Evolutionary conservation across 23 tunicate species (phyloP).

Genomic region (Styela clava): DNA sequence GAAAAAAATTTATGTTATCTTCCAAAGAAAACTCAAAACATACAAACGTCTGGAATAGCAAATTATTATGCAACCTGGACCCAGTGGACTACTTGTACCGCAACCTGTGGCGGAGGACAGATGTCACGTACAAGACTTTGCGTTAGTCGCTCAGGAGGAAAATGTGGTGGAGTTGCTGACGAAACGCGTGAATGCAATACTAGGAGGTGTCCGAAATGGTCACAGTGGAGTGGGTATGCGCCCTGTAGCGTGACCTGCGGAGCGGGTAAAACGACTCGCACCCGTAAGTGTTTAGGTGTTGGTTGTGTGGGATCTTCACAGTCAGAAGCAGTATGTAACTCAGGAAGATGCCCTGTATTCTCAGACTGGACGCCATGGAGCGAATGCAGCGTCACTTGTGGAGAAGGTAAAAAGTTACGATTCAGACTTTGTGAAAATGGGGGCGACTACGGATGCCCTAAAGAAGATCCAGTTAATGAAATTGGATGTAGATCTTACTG

Average conservation of each 20-base stretch:
- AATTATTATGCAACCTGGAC: slow-evolving; percentile 12
- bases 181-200: slow-evolving; percentile 13
- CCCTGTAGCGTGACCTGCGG: slow-evolving; percentile 22
- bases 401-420: slow-evolving; percentile 51
- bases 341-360: slow-evolving; percentile 51
- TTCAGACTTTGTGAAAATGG: slow-evolving; percentile 46
- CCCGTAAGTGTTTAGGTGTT: slow-evolving; percentile 1
- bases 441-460: slow-evolving; percentile 16
- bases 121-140: slow-evolving; percentile 16
- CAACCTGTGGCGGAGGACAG: slow-evolving; percentile 2
- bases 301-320: neutral
- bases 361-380: slow-evolving; percentile 64
- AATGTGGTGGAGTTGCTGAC: slow-evolving; percentile 3
- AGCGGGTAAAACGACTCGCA: neutral
- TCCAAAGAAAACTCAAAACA: neutral
- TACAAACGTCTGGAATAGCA: slow-evolving; percentile 16
- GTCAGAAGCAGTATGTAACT: neutral
- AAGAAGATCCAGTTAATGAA: neutral
- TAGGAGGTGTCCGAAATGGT: slow-evolving; percentile 5
- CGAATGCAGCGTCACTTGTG: slow-evolving; percentile 62
- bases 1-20: slow-evolving; percentile 22
- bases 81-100: slow-evolving; percentile 4
- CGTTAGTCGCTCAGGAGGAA: neutral
- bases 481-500: slow-evolving; percentile 30
- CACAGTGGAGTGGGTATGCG: slow-evolving; percentile 6